Evolutionary conservation across 2,797 vertebrate species (phyloP).

Genomic region (Hoplostethus mediterraneus): DNA sequence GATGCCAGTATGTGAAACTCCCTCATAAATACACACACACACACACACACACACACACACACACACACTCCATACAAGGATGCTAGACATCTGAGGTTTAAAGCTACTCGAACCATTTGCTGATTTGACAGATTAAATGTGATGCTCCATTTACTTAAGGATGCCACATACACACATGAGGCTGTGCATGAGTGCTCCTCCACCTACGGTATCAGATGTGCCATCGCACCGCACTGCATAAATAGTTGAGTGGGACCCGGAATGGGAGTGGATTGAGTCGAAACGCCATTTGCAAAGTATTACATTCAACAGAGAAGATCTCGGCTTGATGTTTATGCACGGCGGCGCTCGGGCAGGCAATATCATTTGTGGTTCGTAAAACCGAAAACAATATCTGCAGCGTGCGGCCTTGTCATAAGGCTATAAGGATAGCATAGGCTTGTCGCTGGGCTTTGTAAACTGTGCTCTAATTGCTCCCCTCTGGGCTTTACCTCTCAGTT

Average conservation of each 20-base stretch:
- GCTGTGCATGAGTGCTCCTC: conserved; percentile 52
- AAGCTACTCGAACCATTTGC: conserved; percentile 45
- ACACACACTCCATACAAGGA: conserved; percentile 2
- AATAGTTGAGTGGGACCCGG: conserved; percentile 49
- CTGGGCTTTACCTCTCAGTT: conserved; percentile 84
- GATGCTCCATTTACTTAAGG: conserved; percentile 54
- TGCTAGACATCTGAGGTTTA: conserved; percentile 34
- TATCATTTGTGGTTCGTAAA: conserved; percentile 48
- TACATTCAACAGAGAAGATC: conserved; percentile 39
- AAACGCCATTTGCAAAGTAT: conserved; percentile 59
- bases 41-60: not conserved
- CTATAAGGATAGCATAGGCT: conserved; percentile 46
- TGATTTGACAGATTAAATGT: conserved; percentile 58
- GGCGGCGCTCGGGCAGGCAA: conserved; percentile 54
- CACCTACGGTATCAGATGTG: conserved; percentile 46
- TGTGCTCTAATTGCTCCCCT: conserved; percentile 72
- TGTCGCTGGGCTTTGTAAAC: conserved; percentile 69
- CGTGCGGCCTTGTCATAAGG: conserved; percentile 48
- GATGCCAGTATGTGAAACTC: conserved; percentile 90
- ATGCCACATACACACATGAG: conserved; percentile 40
- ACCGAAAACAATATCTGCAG: conserved; percentile 44
- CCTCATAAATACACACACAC: not conserved
- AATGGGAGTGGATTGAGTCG: conserved; percentile 43
- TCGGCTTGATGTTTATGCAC: conserved; percentile 47
- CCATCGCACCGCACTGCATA: conserved; percentile 42